phyloP scores from a whole-genome alignment of 1,140 invertebrate genomes.

The Drosophila lini region DNA sequence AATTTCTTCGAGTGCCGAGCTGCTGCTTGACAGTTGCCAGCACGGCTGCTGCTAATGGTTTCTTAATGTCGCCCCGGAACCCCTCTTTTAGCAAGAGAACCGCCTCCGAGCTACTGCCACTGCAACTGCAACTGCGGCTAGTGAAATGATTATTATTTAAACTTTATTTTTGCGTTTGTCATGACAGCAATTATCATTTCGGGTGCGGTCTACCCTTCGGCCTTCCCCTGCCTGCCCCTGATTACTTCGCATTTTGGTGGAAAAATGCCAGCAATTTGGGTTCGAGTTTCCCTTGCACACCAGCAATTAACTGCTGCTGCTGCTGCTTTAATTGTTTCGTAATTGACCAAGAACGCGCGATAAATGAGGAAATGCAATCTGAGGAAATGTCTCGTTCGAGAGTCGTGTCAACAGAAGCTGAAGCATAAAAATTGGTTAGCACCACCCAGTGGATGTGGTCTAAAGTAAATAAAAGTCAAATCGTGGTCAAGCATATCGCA shows the following conservation, averaged over 20 bases:
- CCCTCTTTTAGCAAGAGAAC: slow-evolving; percentile 16
- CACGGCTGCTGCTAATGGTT: slow-evolving; percentile 72
- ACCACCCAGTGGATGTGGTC: slow-evolving; percentile 7
- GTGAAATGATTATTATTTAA: slow-evolving; percentile 79
- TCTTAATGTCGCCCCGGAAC: slow-evolving; percentile 65
- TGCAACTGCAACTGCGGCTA: slow-evolving; percentile 49
- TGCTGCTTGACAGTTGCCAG: slow-evolving; percentile 52
- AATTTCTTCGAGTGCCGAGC: slow-evolving; percentile 11
- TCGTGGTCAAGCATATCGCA: slow-evolving; percentile 40
- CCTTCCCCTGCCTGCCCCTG: not conserved
- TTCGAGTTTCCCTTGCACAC: slow-evolving; percentile 30
- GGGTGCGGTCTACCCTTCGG: slow-evolving; percentile 24
- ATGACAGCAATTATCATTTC: slow-evolving; percentile 78
- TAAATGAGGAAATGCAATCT: slow-evolving; percentile 49
- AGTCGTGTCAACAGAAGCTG: slow-evolving; percentile 28
- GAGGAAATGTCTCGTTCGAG: slow-evolving; percentile 35
- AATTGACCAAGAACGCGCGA: slow-evolving; percentile 54
- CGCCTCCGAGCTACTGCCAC: slow-evolving; percentile 11
- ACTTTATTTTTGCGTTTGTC: slow-evolving; percentile 77
- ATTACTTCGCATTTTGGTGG: slow-evolving; percentile 50
- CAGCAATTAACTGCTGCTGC: slow-evolving; percentile 51
- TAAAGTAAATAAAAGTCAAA: slow-evolving; percentile 12
- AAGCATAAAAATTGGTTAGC: slow-evolving; percentile 44
- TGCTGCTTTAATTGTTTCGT: slow-evolving; percentile 65
- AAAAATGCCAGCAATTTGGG: slow-evolving; percentile 57